Conservation (phyloP, 2,113 vertebrate genomes). For the Pleuronectes platessa region DNA sequence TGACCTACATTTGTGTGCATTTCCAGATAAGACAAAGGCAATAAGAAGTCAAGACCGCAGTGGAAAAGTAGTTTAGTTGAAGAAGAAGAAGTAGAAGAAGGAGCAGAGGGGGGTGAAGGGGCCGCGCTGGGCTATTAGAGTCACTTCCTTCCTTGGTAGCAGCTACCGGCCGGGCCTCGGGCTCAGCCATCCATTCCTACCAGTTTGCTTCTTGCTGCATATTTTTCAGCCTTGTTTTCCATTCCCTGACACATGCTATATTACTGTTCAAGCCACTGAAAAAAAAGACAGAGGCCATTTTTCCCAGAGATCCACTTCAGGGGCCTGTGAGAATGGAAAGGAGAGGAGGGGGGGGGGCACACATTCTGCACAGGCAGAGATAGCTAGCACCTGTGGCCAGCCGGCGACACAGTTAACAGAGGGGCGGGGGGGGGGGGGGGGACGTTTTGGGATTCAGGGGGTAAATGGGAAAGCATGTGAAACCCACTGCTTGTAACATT, state of each 20-base stretch:
- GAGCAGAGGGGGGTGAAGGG: conserved; percentile 25
- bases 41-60: conserved; percentile 48
- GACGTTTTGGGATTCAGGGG: conserved; percentile 2
- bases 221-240: conserved; percentile 82
- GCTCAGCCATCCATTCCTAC: conserved; percentile 80
- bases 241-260: conserved; percentile 81
- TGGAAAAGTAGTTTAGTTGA: conserved; percentile 59
- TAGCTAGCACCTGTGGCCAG: conserved; percentile 71
- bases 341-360: conserved; percentile 26
- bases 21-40: conserved; percentile 61
- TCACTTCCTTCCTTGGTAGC: conserved; percentile 78
- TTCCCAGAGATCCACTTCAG: conserved; percentile 77
- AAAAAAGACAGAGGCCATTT: conserved; percentile 77
- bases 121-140: conserved; percentile 73
- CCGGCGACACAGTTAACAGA: conserved; percentile 62
- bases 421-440: background rate
- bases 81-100: conserved; percentile 37
- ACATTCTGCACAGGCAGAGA: conserved; percentile 70
- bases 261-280: conserved; percentile 80
- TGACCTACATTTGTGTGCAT: conserved; percentile 59
- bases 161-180: conserved; percentile 69
- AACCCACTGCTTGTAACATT: background rate
- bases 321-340: conserved; percentile 57
- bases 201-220: conserved; percentile 82
- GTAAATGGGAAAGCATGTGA: background rate